phyloP scores from a whole-genome alignment of 2,797 vertebrate genomes.

The Molossus alvarezi region DNA sequence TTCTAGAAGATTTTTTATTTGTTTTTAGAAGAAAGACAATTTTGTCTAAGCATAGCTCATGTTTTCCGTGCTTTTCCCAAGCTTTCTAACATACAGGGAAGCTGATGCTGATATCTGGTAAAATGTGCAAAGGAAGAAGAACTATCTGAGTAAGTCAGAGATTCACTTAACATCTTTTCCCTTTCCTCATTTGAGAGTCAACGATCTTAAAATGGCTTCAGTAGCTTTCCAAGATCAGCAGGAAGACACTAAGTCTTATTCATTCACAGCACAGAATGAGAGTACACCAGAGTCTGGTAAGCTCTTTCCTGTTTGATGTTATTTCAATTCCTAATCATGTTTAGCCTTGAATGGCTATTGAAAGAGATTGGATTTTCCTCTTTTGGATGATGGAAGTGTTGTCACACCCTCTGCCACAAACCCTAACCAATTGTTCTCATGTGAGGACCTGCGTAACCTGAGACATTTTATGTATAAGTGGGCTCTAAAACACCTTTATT shows the following conservation, averaged over 20 bases:
- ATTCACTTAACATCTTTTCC: background rate
- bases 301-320: background rate
- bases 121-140: background rate
- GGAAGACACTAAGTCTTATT: background rate
- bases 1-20: background rate
- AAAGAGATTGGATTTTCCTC: constrained; percentile 50
- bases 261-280: constrained; percentile 65
- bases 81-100: background rate
- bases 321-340: background rate
- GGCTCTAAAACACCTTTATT: constrained; percentile 61
- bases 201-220: background rate
- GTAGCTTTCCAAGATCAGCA: background rate
- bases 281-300: constrained; percentile 40
- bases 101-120: background rate
- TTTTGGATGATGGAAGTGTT: constrained; percentile 66
- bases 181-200: background rate
- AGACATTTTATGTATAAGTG: constrained; percentile 65
- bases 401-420: constrained; percentile 2
- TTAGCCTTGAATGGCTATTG: background rate
- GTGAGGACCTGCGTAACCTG: constrained; percentile 67
- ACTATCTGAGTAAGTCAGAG: background rate
- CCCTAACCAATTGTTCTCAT: constrained; percentile 61
- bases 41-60: background rate
- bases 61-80: background rate
- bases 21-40: background rate